Evolutionary conservation across 2,888 invertebrate species (phyloP).

Genomic region (Caenorhabditis parvicauda): DNA sequence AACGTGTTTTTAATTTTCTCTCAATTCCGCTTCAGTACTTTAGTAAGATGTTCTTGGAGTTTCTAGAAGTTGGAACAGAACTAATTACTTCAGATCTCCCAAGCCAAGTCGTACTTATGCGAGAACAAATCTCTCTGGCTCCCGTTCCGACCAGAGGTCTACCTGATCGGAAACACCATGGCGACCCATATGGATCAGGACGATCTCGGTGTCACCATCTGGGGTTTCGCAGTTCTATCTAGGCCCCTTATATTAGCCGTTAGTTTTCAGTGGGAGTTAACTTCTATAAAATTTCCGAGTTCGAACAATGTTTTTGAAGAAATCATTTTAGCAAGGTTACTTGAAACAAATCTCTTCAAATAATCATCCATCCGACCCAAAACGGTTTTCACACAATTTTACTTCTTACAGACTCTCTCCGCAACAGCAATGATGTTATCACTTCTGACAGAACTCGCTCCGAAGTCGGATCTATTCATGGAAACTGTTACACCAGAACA

Average conservation of each 20-base stretch:
- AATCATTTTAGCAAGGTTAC: too few relatives aligned
- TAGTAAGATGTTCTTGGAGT: background rate
- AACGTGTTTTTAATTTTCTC: background rate
- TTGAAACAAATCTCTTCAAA: too few relatives aligned
- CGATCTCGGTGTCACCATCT: constrained; percentile 44
- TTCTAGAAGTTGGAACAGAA: background rate
- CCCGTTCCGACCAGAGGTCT: constrained; percentile 38
- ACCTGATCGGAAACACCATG: constrained; percentile 34
- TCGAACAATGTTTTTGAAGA: too few relatives aligned
- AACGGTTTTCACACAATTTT: too few relatives aligned
- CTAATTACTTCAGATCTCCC: constrained; percentile 66
- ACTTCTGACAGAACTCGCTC: constrained; percentile 29
- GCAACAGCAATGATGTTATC: constrained; percentile 40
- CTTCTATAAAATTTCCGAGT: background rate
- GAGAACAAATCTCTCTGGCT: constrained; percentile 40
- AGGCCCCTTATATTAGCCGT: constrained; percentile 41
- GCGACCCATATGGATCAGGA: constrained; percentile 43
- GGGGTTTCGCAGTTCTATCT: constrained; percentile 44
- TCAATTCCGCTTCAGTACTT: background rate
- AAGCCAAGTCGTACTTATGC: constrained; percentile 35
- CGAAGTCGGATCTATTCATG: constrained; percentile 10
- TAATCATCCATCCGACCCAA: too few relatives aligned
- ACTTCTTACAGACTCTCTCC: constrained; percentile 29
- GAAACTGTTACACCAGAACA: too few relatives aligned
- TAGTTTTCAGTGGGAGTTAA: constrained; percentile 4